A percentile compares a stretch with the other conserved stretches of the same genome.
These are phyloP conservation scores for Puma concolor DNA, from an alignment of 2,113 vertebrate species.

Conservation along the genomic window DNA sequence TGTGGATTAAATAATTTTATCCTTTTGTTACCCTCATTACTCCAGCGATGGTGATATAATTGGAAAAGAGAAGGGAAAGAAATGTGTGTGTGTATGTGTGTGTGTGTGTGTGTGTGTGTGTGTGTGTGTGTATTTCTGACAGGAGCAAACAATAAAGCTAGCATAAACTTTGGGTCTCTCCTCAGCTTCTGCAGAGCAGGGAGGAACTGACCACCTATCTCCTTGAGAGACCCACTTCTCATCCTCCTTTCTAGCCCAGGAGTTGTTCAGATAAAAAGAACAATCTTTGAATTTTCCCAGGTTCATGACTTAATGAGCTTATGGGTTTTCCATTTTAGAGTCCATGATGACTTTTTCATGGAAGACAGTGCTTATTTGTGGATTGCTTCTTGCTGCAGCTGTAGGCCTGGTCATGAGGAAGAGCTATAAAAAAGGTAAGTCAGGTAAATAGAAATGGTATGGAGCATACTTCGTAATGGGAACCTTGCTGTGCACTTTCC, in stretches of 20 bases:
- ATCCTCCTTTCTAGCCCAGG: background rate
- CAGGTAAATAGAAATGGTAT: background rate
- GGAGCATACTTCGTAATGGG: accelerated
- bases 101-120: too few relatives aligned
- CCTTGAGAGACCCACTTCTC: background rate
- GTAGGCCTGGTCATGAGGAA: background rate
- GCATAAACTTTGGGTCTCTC: background rate
- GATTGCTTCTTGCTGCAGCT: background rate
- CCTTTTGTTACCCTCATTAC: background rate
- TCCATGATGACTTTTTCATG: background rate
- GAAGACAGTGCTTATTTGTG: background rate
- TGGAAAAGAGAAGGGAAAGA: background rate
- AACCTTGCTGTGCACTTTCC: background rate
- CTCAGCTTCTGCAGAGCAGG: background rate
- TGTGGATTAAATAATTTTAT: background rate
- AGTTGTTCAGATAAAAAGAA: background rate
- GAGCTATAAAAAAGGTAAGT: background rate
- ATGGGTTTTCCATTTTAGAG: conserved; percentile 61
- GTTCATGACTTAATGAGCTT: background rate
- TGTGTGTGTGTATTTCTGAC: background rate
- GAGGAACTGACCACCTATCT: background rate
- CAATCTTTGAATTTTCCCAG: background rate
- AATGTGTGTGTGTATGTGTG: background rate
- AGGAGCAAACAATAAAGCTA: background rate
- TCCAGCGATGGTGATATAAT: background rate